These are phyloP conservation scores for Emydocephalus ijimae DNA, from an alignment of 2,113 vertebrate species.

Conservation along the genomic window DNA sequence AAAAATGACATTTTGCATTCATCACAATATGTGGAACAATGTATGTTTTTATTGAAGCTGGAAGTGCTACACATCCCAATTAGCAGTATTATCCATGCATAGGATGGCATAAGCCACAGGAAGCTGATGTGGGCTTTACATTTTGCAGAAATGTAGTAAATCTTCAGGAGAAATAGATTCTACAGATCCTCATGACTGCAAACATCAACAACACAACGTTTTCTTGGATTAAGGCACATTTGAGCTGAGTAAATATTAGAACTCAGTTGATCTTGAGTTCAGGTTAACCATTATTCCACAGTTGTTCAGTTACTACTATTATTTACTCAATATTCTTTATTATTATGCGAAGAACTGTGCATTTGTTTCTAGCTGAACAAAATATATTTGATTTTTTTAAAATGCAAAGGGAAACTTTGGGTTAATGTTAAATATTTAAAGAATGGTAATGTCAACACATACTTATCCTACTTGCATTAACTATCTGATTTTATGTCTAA, in stretches of 20 bases:
- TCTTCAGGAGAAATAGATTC: neutral
- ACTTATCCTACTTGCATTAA: neutral
- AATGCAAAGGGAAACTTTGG: neutral
- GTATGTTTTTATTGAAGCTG: neutral
- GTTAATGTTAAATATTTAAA: neutral
- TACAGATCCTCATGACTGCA: neutral
- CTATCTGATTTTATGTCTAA: neutral
- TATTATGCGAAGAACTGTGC: neutral
- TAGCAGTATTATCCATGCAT: neutral
- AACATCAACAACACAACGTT: neutral
- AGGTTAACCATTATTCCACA: neutral
- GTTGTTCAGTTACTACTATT: neutral
- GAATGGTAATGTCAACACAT: neutral
- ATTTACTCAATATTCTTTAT: neutral
- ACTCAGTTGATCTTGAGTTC: neutral
- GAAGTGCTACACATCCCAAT: neutral
- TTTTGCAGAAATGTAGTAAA: neutral
- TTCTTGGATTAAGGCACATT: neutral
- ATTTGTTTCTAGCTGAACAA: neutral
- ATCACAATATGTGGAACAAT: neutral
- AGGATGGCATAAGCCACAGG: neutral
- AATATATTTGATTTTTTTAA: neutral
- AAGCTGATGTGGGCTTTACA: neutral
- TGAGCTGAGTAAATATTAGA: neutral
- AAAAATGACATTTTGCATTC: neutral